These are phyloP conservation scores for Eriosoma lanigerum DNA, from an alignment of 1,140 invertebrate genomes.

Conservation along the genomic window DNA sequence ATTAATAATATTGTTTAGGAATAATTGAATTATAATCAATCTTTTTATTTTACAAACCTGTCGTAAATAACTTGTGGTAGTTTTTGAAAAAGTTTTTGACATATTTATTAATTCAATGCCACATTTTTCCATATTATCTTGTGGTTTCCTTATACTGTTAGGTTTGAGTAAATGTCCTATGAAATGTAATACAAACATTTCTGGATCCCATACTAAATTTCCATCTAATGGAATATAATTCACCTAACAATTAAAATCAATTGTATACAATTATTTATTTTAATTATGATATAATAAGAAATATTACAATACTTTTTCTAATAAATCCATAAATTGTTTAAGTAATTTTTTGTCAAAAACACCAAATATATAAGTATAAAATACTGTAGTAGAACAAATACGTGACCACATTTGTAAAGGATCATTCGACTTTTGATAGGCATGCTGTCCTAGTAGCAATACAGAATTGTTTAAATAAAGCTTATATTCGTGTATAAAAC, in stretches of 20 bases:
- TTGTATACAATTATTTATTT: background rate
- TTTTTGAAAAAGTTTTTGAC: constrained; percentile 35
- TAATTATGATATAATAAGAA: background rate
- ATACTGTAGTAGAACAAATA: constrained; percentile 38
- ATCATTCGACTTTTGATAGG: constrained; percentile 29
- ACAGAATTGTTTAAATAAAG: constrained; percentile 44
- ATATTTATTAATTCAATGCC: constrained; percentile 19
- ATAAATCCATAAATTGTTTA: constrained; percentile 39
- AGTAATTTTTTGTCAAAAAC: constrained; percentile 48
- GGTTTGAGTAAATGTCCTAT: constrained; percentile 38
- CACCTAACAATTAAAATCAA: constrained; percentile 14
- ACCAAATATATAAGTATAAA: constrained; percentile 48
- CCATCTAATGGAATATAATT: constrained; percentile 46
- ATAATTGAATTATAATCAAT: too few relatives aligned
- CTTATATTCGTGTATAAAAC: constrained; percentile 33
- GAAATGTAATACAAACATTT: constrained; percentile 42
- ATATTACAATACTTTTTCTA: constrained; percentile 29
- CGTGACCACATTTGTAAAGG: constrained; percentile 30
- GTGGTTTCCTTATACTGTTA: background rate
- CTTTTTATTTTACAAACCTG: constrained; percentile 1
- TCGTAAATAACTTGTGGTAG: background rate
- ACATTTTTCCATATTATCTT: constrained; percentile 39
- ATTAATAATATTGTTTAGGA: too few relatives aligned
- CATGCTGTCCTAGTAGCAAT: constrained; percentile 40
- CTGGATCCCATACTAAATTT: constrained; percentile 47